phyloP scores from a whole-genome alignment of 2,113 vertebrate genomes.

The Sphyrna mokarran region DNA sequence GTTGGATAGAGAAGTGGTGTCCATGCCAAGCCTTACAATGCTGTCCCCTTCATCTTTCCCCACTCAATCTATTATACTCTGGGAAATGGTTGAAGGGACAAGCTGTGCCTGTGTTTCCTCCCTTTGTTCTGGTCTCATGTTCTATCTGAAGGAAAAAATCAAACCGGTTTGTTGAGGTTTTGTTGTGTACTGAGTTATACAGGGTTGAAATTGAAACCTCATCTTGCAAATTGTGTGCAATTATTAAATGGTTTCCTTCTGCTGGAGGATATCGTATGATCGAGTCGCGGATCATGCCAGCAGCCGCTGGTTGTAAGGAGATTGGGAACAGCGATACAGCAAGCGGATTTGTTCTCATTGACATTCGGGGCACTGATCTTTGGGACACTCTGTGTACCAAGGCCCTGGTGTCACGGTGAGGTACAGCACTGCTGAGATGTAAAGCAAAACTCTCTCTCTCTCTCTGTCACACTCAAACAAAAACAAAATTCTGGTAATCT shows the following conservation, averaged over 20 bases:
- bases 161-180: background rate
- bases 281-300: background rate
- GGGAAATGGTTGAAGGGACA: background rate
- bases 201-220: background rate
- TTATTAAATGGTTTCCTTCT: background rate
- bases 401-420: background rate
- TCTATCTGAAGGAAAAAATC: background rate
- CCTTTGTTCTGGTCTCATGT: background rate
- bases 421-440: background rate
- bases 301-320: too few species aligned
- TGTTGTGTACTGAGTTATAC: background rate
- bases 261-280: background rate
- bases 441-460: background rate
- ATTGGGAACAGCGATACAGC: background rate
- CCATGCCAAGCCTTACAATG: background rate
- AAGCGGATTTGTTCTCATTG: background rate
- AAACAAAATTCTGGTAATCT: background rate
- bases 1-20: background rate
- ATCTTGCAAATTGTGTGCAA: background rate
- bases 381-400: background rate
- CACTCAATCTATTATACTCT: background rate
- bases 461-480: background rate
- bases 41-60: background rate
- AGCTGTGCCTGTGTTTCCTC: background rate
- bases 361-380: background rate